phyloP scores from a whole-genome alignment of 2,888 invertebrate genomes.

The Drosophila falleni region DNA sequence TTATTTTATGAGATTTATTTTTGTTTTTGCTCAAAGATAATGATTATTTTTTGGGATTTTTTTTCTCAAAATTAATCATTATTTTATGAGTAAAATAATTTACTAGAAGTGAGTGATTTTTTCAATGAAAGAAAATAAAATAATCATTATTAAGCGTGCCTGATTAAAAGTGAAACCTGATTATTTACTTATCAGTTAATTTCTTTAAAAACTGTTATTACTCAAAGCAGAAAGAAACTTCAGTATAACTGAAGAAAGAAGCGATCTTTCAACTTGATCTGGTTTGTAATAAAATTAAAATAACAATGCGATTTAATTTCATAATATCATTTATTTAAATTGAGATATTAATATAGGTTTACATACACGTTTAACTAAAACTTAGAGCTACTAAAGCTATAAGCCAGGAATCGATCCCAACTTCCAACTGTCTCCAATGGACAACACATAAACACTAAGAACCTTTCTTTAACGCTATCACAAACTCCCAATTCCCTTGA shows the following conservation, averaged over 20 bases:
- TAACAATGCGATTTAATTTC: not conserved
- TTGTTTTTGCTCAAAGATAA: too few relatives aligned
- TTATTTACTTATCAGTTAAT: too few relatives aligned
- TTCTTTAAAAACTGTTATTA: too few relatives aligned
- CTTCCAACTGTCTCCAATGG: slow-evolving; percentile 12
- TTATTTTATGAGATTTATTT: too few relatives aligned
- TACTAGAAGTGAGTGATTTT: too few relatives aligned
- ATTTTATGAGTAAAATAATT: too few relatives aligned
- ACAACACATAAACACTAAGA: slow-evolving; percentile 42
- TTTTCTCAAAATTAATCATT: too few relatives aligned
- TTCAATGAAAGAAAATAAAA: too few relatives aligned
- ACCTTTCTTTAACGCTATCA: slow-evolving; percentile 55
- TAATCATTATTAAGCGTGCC: too few relatives aligned
- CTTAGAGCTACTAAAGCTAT: slow-evolving; percentile 78
- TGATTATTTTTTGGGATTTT: too few relatives aligned
- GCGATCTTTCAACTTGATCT: not conserved
- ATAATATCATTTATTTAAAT: slow-evolving; percentile 21
- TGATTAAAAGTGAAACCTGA: too few relatives aligned
- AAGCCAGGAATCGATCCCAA: slow-evolving; percentile 16
- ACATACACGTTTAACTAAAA: slow-evolving; percentile 46
- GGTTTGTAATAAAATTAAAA: not conserved
- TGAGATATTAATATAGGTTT: slow-evolving; percentile 19
- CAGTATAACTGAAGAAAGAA: not conserved
- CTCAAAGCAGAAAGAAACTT: too few relatives aligned
- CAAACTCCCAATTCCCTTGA: slow-evolving; percentile 45